Percentiles rank a stretch among this genome's conserved stretches.
These are phyloP conservation scores for Pseudomyrmex flavicornis DNA, from an alignment of 1,140 invertebrate genomes.

Conservation along the genomic window DNA sequence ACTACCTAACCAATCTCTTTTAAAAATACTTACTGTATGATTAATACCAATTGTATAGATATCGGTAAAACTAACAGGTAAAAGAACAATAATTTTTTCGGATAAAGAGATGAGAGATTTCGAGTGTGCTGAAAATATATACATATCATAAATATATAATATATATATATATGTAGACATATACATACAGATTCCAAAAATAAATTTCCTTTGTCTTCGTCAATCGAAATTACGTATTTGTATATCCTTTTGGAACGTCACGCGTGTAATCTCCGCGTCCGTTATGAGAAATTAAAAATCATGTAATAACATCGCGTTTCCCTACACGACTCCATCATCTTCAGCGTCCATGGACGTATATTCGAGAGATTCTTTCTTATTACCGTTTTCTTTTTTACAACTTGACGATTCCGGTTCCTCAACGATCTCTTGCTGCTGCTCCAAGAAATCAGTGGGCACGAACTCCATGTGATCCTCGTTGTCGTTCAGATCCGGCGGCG, in stretches of 20 bases:
- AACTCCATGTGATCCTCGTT: constrained; percentile 84
- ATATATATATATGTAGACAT: too few species aligned
- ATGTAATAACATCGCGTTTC: not conserved
- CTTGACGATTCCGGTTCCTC: constrained; percentile 78
- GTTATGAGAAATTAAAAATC: constrained; percentile 7
- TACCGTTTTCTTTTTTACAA: constrained; percentile 69
- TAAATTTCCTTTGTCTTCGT: constrained; percentile 36
- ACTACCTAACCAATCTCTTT: too few species aligned
- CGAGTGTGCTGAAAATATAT: too few species aligned
- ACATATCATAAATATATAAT: too few species aligned
- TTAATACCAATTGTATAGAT: too few species aligned
- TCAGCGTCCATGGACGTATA: constrained; percentile 62
- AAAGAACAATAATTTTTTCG: too few species aligned
- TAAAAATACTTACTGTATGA: too few species aligned
- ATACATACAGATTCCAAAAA: constrained; percentile 49
- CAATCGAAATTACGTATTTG: not conserved
- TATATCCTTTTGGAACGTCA: too few species aligned
- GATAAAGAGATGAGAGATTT: too few species aligned
- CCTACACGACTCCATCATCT: constrained; percentile 60
- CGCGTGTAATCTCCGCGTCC: too few species aligned
- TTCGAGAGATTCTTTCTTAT: constrained; percentile 65
- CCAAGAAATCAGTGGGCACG: constrained; percentile 83
- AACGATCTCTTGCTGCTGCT: constrained; percentile 83
- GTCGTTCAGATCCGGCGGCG: constrained; percentile 78
- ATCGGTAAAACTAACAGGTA: too few species aligned